These are phyloP conservation scores for Trichopoda pennipes DNA, from an alignment of 2,888 invertebrate genomes.

Conservation along the genomic window DNA sequence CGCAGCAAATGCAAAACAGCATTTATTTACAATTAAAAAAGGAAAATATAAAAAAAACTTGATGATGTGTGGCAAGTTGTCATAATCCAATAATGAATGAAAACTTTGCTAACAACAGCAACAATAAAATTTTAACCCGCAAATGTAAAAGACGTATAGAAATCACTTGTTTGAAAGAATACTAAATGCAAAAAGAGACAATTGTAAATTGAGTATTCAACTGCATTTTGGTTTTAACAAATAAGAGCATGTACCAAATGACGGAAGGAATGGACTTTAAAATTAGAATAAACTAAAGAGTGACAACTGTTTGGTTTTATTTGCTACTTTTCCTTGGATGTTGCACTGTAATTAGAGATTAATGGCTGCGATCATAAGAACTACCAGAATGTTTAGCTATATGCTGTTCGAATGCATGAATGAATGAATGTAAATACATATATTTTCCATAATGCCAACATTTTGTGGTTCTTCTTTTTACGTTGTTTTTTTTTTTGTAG, in stretches of 20 bases:
- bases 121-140: slow-evolving; percentile 36
- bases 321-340: slow-evolving; percentile 44
- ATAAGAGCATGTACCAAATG: slow-evolving; percentile 45
- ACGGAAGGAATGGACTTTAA: slow-evolving; percentile 64
- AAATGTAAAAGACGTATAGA: background rate
- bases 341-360: slow-evolving; percentile 64
- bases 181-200: slow-evolving; percentile 67
- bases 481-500: background rate
- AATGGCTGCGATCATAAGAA: slow-evolving; percentile 57
- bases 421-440: background rate
- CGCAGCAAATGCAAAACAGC: slow-evolving; percentile 45
- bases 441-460: background rate
- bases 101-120: slow-evolving; percentile 57
- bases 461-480: background rate
- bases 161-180: slow-evolving; percentile 7
- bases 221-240: slow-evolving; percentile 70
- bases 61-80: slow-evolving; percentile 67
- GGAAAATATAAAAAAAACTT: slow-evolving; percentile 28
- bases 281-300: slow-evolving; percentile 65
- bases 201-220: slow-evolving; percentile 70
- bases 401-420: background rate
- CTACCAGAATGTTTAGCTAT: slow-evolving; percentile 45
- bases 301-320: slow-evolving; percentile 70
- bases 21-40: slow-evolving; percentile 1
- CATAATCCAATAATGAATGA: slow-evolving; percentile 67